Base-by-base conservation (phyloP, 2,888 invertebrate species). In the Sarcophaga caerulescens region DNA sequence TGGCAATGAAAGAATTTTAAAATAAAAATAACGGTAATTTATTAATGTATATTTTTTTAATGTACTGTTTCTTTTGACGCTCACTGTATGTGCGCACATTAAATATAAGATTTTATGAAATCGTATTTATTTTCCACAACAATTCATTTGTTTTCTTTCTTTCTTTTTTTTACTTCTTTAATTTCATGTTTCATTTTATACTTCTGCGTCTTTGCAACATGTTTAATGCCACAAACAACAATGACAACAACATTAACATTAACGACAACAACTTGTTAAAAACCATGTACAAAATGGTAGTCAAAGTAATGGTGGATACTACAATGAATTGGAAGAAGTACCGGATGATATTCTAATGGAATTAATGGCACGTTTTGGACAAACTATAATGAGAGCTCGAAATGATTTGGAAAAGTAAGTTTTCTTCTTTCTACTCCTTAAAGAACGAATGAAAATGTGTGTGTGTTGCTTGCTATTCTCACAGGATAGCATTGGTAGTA, bases 391-490 rank as follows among this genome's bases (percentile, higher is more conserved):
- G 90, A 95, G 96, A 89, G 96, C 96, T 90, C 95, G 95, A 91
- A 96, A 96, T 92, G 96, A 96, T 92, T 94, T 96, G 93, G 96
- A 96, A 93, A 96, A 95, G 97, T 97, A 93, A 95, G 96, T 94
- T 60, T 11, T 52, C 23, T n/a, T 76, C 75, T 35, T 3, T 47
- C 17, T 12, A 52, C 14, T 14, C 5, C 17, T 52, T 52, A 52
- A 52, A 52, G 1, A 52, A 52, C 5, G 17, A 52, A 52, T 52
- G 17, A 17, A 52, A 52, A 52, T 23, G 60, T 52, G 17, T 52
- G 52, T 52, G 5, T 68, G 21, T 4, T 66, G n/a, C n/a, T 66
- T 35, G n/a, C 14, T 52, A 69, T 19, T 21, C 19, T 25, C 35
- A 35, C 2, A 35, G 35, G 35, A 35, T 35, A 35, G 35, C 35